phyloP scores from a whole-genome alignment of 2,888 invertebrate species.

The Aporophyla nigra region DNA sequence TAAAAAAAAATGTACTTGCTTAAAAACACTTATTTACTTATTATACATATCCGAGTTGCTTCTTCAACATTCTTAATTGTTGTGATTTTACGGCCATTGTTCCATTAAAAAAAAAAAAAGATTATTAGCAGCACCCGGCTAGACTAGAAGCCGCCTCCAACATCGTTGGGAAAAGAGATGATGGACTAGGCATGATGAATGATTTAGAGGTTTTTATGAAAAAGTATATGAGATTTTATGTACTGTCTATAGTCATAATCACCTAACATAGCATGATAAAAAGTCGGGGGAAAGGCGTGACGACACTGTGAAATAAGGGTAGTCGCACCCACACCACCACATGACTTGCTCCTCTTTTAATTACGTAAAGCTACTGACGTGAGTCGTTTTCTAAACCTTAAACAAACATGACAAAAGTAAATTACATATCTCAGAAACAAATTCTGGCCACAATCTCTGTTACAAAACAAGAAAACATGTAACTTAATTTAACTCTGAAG shows the following conservation, averaged over 20 bases:
- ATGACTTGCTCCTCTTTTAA: neutral
- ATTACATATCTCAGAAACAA: constrained; percentile 8
- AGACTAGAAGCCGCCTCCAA: neutral
- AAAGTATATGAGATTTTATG: neutral
- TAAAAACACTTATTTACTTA: neutral
- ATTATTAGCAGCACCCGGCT: neutral
- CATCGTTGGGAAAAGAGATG: neutral
- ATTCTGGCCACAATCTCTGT: constrained; percentile 4
- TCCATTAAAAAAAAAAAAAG: neutral
- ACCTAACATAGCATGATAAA: neutral
- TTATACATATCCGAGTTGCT: neutral
- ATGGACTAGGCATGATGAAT: neutral
- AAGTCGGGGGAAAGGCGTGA: too few species aligned
- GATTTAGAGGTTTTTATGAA: neutral
- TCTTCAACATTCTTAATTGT: neutral
- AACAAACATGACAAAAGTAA: neutral
- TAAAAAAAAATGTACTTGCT: neutral
- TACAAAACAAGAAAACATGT: constrained; percentile 20
- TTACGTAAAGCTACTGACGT: constrained; percentile 1
- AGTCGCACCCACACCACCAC: neutral
- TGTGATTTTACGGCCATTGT: too few species aligned
- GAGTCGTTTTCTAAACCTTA: constrained; percentile 1
- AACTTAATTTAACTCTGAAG: constrained; percentile 21
- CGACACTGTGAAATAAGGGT: neutral
- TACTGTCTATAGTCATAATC: too few species aligned